Percentiles rank a stretch among this genome's conserved stretches.
Evolutionary conservation across 2,113 vertebrate genomes (phyloP).

Genomic region (Lathamus discolor): DNA sequence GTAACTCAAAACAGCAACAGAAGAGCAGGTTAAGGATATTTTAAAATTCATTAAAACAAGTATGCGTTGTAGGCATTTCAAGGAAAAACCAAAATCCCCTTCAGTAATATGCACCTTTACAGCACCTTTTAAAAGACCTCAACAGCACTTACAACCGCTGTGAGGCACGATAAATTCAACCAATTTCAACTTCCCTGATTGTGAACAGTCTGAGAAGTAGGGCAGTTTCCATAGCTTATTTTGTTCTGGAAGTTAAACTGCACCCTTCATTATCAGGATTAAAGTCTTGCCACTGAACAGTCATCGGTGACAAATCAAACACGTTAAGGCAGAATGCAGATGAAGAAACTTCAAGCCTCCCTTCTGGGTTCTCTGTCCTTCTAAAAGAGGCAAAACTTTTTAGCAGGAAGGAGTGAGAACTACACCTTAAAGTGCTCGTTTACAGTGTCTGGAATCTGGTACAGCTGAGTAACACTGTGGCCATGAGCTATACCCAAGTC

Average conservation of each 20-base stretch:
- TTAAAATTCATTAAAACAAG: neutral
- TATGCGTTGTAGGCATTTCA: slow-evolving; percentile 10
- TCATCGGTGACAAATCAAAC: slow-evolving; percentile 20
- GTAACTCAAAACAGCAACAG: slow-evolving; percentile 6
- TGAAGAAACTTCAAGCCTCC: slow-evolving; percentile 6
- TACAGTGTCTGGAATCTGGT: slow-evolving; percentile 47
- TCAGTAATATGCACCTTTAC: slow-evolving; percentile 56
- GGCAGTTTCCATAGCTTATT: slow-evolving; percentile 11
- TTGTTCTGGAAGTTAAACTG: neutral
- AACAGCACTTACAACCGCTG: neutral
- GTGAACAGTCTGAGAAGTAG: neutral
- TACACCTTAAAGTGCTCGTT: slow-evolving; percentile 60
- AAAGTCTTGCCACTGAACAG: slow-evolving; percentile 6
- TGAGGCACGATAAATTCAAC: neutral
- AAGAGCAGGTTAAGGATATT: neutral
- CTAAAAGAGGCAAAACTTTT: neutral
- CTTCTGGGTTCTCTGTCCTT: neutral
- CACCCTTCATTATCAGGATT: neutral
- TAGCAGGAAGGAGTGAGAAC: slow-evolving; percentile 20
- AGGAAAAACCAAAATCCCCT: slow-evolving; percentile 5
- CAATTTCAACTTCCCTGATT: neutral
- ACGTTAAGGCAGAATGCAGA: slow-evolving; percentile 49
- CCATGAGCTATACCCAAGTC: neutral
- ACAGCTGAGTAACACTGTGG: neutral
- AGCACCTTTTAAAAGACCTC: slow-evolving; percentile 52